Evolutionary conservation across 1,140 invertebrate species (phyloP).

Genomic region (Drosophila pectinifera): DNA sequence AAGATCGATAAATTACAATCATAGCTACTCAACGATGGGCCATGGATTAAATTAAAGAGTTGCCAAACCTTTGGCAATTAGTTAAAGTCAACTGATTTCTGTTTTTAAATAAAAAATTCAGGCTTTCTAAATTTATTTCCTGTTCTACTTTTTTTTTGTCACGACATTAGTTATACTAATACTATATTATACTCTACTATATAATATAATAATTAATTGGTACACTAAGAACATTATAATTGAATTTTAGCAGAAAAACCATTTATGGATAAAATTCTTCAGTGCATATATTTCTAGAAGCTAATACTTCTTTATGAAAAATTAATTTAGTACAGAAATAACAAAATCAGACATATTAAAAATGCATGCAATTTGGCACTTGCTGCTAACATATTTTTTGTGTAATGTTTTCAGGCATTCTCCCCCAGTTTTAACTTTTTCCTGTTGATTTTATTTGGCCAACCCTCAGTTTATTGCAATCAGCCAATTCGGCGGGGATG

Average conservation of each 20-base stretch:
- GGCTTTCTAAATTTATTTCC: background rate
- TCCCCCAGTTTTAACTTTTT: constrained; percentile 24
- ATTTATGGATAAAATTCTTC: background rate
- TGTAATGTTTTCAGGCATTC: constrained; percentile 2
- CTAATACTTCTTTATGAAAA: background rate
- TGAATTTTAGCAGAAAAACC: background rate
- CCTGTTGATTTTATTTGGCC: constrained; percentile 4
- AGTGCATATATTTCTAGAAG: background rate
- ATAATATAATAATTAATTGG: too few relatives aligned
- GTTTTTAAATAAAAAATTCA: background rate
- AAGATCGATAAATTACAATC: constrained; percentile 47
- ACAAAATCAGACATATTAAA: constrained; percentile 1
- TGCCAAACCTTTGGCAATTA: constrained; percentile 20
- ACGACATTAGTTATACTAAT: background rate
- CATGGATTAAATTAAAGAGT: constrained; percentile 8
- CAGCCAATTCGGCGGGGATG: constrained; percentile 22
- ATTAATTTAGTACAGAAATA: background rate
- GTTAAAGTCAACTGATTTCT: background rate
- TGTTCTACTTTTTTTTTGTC: background rate
- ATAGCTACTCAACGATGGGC: constrained; percentile 20
- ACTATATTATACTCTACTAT: too few relatives aligned
- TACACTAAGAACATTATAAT: background rate
- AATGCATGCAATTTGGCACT: constrained; percentile 16
- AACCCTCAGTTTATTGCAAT: constrained; percentile 9
- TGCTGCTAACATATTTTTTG: background rate